These are phyloP conservation scores for Catharus ustulatus DNA, from an alignment of 2,797 vertebrate species.

Conservation along the genomic window DNA sequence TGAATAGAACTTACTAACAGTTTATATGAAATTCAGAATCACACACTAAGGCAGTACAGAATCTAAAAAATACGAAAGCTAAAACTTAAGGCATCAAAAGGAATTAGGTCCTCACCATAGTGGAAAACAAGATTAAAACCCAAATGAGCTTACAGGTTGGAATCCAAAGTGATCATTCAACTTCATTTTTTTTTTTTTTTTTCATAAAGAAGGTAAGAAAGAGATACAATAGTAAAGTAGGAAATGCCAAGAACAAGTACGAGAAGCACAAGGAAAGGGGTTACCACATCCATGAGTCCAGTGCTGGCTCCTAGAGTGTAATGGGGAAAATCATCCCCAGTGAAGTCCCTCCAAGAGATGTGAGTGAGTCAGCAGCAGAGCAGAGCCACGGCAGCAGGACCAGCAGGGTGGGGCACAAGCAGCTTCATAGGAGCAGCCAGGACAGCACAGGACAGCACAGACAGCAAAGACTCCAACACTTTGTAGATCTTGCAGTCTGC, in stretches of 20 bases:
- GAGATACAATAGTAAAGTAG: background rate
- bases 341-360: background rate
- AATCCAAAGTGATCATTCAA: fast-evolving
- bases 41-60: too few relatives aligned
- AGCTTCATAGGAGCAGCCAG: background rate
- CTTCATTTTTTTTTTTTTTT: background rate
- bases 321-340: background rate
- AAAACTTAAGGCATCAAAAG: too few relatives aligned
- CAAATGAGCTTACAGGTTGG: background rate
- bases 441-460: background rate
- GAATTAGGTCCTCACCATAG: background rate
- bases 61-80: too few relatives aligned
- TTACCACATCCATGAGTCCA: too few relatives aligned
- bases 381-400: background rate
- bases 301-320: background rate
- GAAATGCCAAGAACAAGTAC: background rate
- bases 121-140: background rate
- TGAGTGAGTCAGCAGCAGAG: background rate
- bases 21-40: too few relatives aligned
- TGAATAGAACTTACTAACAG: too few relatives aligned
- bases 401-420: background rate
- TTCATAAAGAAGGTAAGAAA: background rate
- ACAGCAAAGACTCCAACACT: background rate
- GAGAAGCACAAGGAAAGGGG: background rate
- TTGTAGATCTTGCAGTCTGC: fast-evolving